These are phyloP conservation scores for Hydropotes inermis DNA, from an alignment of 2,113 vertebrate species.

Conservation along the genomic window DNA sequence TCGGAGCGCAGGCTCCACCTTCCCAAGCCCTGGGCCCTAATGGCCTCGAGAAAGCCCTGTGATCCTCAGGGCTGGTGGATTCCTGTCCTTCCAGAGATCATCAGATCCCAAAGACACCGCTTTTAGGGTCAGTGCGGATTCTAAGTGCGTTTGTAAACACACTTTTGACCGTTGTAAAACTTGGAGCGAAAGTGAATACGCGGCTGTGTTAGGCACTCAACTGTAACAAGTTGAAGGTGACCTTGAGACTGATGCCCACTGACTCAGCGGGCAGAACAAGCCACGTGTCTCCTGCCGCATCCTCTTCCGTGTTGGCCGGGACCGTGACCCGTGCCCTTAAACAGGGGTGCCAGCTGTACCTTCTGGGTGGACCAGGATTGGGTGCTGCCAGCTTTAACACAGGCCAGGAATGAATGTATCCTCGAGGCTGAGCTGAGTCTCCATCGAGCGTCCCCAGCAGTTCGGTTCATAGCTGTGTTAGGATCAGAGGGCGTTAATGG, in stretches of 20 bases:
- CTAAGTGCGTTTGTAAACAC: not conserved
- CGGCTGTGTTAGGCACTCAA: rapidly evolving
- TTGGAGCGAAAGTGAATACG: not conserved
- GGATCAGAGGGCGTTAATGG: not conserved
- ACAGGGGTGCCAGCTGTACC: rapidly evolving
- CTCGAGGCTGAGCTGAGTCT: not conserved
- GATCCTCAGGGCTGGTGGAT: not conserved
- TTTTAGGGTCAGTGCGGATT: not conserved
- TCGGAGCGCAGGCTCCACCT: not conserved
- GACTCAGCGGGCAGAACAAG: not conserved
- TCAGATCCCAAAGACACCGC: not conserved
- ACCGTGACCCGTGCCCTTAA: rapidly evolving
- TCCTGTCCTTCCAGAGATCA: not conserved
- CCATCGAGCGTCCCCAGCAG: no score
- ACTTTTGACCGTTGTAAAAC: not conserved
- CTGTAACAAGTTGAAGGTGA: not conserved
- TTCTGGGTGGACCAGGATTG: rapidly evolving
- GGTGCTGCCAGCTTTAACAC: not conserved
- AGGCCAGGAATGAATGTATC: not conserved
- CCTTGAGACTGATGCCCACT: not conserved
- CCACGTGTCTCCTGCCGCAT: rapidly evolving
- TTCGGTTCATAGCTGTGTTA: not conserved
- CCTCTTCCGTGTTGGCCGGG: rapidly evolving
- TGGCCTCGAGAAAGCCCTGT: not conserved
- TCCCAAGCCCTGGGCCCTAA: not conserved